Evolutionary conservation across 2,797 vertebrate species (phyloP).

Genomic region (Artibeus lituratus): DNA sequence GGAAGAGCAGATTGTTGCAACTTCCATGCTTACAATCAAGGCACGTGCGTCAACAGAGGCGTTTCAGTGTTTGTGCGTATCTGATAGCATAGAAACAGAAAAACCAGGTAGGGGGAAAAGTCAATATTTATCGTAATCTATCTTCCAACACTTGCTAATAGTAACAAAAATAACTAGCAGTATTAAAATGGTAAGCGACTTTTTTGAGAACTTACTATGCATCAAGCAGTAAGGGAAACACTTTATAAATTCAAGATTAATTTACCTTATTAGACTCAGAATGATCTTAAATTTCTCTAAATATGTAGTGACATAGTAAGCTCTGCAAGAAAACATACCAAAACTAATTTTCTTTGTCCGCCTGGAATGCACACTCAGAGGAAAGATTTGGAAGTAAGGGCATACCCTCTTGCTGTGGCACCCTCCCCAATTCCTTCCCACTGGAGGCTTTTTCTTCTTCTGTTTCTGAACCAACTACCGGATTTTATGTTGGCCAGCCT

Average conservation of each 20-base stretch:
- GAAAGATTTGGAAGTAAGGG: not conserved
- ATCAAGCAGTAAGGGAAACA: not conserved
- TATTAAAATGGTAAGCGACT: not conserved
- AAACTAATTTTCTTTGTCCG: not conserved
- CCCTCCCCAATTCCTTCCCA: not conserved
- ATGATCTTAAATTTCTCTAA: not conserved
- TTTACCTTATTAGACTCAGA: not conserved
- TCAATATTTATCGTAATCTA: not conserved
- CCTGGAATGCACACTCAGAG: not conserved
- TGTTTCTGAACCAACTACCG: not conserved
- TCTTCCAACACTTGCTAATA: not conserved
- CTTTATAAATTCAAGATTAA: not conserved
- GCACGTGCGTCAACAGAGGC: constrained; percentile 58
- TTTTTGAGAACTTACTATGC: not conserved
- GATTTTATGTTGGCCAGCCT: not conserved
- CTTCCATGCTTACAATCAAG: constrained; percentile 49
- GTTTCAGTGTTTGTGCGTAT: constrained; percentile 35
- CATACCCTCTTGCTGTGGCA: not conserved
- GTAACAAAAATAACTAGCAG: not conserved
- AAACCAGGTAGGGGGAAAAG: not conserved
- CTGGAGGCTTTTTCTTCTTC: not conserved
- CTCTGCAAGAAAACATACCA: not conserved
- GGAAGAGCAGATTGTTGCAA: constrained; percentile 76
- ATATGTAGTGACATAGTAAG: not conserved
- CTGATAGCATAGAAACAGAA: not conserved